Base-by-base conservation (phyloP, 2,797 vertebrate species). In the Anableps anableps region DNA sequence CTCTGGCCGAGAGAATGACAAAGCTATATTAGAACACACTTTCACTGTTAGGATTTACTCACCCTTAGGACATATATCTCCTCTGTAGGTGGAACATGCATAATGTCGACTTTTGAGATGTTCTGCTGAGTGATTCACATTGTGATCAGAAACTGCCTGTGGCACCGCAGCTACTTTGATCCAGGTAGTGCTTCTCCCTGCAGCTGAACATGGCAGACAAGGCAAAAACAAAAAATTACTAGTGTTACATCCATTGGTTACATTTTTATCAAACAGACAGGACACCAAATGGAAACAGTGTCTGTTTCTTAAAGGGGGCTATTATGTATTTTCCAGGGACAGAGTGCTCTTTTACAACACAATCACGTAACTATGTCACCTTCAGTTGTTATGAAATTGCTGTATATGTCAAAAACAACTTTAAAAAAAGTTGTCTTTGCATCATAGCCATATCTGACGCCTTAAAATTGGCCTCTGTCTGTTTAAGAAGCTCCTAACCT, bases 31-130 rank as follows among this genome's bases (percentile, higher is more conserved):
- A 16, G 74, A 51, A 70, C 81, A 82, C 62, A 81, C 70, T 75
- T 91, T 89, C 34, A 64, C 55, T 79, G 80, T 77, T 76, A 88
- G 83, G 73, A 41, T 82, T 77, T 87, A 91, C 96, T 90, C 82
- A 93, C 96, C 96, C 87, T 48, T 80, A 26, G 96, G 96, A 88
- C 96, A 97, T 48, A 93, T 75, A 81, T 96, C 95, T 86, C 96
- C 96, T 91, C 66, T 95, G 88, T 95, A 96, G 83, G 85, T 84
- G 81, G 87, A 87, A 83, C 95, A 96, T 50, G 72, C 31, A 82
- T 86, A 82, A 82, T 86, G 86, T 78, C 80, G 78, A 74, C 73
- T 87, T 81, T 87, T 87, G 76, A 84, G 84, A 89, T 62, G 74
- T 31, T 83, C 73, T 19, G 74, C 76, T 50, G 88, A 72, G 80